These are phyloP conservation scores for Muntiacus muntjak DNA, from an alignment of 2,113 vertebrate species.

Conservation along the genomic window DNA sequence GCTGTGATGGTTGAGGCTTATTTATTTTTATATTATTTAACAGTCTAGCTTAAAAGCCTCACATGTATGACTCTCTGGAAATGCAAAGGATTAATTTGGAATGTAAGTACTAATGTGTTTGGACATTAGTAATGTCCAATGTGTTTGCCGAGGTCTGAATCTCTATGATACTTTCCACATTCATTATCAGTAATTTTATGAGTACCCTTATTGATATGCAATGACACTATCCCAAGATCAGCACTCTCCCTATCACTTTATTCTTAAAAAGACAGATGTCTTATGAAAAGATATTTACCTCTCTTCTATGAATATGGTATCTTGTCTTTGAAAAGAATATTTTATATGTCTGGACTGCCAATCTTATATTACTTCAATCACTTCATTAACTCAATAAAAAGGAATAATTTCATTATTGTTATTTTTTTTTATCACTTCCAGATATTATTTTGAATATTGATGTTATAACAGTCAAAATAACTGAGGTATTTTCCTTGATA, in stretches of 20 bases:
- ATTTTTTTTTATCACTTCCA: constrained; percentile 73
- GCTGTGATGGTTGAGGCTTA: not conserved
- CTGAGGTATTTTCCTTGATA: constrained; percentile 69
- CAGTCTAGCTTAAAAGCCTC: not conserved
- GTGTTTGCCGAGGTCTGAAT: not conserved
- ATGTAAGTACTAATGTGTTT: not conserved
- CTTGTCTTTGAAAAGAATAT: constrained; percentile 4
- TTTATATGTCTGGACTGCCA: constrained; percentile 51
- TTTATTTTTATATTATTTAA: not conserved
- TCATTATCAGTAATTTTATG: not conserved
- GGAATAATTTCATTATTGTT: constrained; percentile 49
- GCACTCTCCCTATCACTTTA: not conserved
- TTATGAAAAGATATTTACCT: not conserved
- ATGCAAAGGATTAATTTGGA: not conserved
- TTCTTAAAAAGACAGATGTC: not conserved
- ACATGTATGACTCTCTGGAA: not conserved
- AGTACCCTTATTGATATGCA: not conserved
- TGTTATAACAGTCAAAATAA: constrained; percentile 73
- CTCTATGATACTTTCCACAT: not conserved
- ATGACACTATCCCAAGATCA: not conserved
- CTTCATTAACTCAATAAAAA: constrained; percentile 62
- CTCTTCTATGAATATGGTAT: not conserved
- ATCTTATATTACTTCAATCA: constrained; percentile 50
- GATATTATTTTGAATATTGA: constrained; percentile 71
- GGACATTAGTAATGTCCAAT: not conserved